A percentile compares a stretch with the other conserved stretches of the same genome.
phyloP scores from a whole-genome alignment of 2,113 vertebrate genomes.

The Hypomesus transpacificus region DNA sequence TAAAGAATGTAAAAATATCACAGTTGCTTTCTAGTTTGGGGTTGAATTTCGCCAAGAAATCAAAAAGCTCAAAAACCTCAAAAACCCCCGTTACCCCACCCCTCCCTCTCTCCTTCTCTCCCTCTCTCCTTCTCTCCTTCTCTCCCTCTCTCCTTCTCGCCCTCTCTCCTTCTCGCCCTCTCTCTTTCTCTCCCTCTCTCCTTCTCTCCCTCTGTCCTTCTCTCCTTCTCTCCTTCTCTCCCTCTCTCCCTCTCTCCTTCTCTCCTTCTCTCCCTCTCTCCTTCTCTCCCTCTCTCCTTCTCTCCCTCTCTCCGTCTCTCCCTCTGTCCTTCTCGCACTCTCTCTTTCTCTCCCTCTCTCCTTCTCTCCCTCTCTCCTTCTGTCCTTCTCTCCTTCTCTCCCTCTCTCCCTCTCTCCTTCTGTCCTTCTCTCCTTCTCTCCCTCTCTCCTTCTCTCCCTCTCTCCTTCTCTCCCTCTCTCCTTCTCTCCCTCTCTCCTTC shows the following conservation, averaged over 20 bases:
- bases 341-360: background rate
- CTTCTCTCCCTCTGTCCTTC: background rate
- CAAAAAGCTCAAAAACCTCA: background rate
- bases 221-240: too few relatives aligned
- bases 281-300: too few relatives aligned
- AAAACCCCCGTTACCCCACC: background rate
- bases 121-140: background rate
- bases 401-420: background rate
- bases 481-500: background rate
- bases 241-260: too few relatives aligned
- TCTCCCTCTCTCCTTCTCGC: background rate
- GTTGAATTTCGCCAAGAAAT: too few relatives aligned
- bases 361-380: background rate
- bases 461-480: background rate
- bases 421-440: background rate
- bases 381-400: background rate
- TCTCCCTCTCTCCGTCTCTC: background rate
- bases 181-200: too few relatives aligned
- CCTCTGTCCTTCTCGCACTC: background rate
- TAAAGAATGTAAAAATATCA: too few relatives aligned
- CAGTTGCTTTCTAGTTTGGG: too few relatives aligned
- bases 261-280: too few relatives aligned
- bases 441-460: background rate
- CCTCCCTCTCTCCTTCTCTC: background rate
- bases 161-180: background rate